Evolutionary conservation across 2,888 invertebrate genomes (phyloP).

Genomic region (Orchesella flavescens): DNA sequence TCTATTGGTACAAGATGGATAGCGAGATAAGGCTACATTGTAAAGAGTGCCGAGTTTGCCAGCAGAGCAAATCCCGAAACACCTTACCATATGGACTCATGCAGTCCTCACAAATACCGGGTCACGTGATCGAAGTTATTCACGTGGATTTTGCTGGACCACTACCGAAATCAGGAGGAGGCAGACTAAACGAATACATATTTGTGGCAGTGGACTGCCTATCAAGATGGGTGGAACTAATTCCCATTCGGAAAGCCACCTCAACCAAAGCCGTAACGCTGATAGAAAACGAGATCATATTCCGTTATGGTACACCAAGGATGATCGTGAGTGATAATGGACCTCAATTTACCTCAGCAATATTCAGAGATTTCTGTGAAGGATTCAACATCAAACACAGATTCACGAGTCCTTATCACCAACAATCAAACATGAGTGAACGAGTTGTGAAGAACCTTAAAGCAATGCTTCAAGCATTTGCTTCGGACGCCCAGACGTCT

Average conservation of each 20-base stretch:
- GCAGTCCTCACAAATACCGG: neutral
- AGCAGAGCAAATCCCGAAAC: conserved; percentile 43
- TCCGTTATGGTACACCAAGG: too few species aligned
- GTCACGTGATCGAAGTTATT: conserved; percentile 44
- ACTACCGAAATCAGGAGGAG: conserved; percentile 28
- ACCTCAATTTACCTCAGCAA: too few species aligned
- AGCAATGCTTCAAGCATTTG: conserved; percentile 27
- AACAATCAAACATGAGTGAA: conserved; percentile 28
- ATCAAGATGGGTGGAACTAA: conserved; percentile 60
- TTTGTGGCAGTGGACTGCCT: conserved; percentile 55
- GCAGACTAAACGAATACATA: conserved; percentile 42
- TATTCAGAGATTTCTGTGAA: too few species aligned
- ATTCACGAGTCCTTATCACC: conserved; percentile 30
- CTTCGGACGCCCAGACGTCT: neutral
- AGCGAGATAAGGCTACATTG: conserved; percentile 24
- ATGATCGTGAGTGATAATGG: too few species aligned
- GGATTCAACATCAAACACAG: neutral
- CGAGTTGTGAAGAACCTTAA: conserved; percentile 26
- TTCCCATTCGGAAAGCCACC: conserved; percentile 56
- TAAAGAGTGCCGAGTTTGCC: conserved; percentile 53
- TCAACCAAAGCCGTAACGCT: conserved; percentile 34
- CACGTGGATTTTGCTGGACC: conserved; percentile 62
- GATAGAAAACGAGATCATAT: conserved; percentile 48
- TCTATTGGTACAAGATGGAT: conserved; percentile 10
- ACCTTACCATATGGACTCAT: conserved; percentile 40